These are phyloP conservation scores for Yoshiicerus persimilis DNA, from an alignment of 1,140 invertebrate species.

Conservation along the genomic window DNA sequence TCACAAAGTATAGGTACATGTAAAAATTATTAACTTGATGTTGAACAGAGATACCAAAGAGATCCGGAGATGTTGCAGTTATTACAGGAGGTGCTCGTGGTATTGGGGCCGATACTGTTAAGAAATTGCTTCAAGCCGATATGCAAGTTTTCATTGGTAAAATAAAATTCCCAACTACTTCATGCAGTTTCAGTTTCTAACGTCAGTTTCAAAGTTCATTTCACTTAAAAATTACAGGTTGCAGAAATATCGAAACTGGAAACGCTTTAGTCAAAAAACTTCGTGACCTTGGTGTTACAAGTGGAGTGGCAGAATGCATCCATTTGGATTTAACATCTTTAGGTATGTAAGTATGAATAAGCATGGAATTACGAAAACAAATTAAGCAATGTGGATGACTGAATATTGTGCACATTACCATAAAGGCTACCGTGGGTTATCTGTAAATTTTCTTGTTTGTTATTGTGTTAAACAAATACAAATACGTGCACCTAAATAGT, in stretches of 20 bases:
- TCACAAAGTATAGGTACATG: slow-evolving; percentile 49
- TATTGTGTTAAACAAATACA: no score
- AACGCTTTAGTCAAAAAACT: slow-evolving; percentile 59
- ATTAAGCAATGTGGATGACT: no score
- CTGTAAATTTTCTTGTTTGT: no score
- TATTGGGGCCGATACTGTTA: slow-evolving; percentile 78
- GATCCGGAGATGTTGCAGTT: slow-evolving; percentile 71
- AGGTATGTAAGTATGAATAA: not conserved
- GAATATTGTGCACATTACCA: no score
- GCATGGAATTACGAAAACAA: no score
- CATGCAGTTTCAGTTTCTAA: not conserved
- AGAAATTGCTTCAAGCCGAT: slow-evolving; percentile 64
- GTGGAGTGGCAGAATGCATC: slow-evolving; percentile 56
- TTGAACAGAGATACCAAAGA: slow-evolving; percentile 38
- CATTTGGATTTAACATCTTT: slow-evolving; percentile 66
- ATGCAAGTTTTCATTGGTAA: not conserved
- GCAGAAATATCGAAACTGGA: slow-evolving; percentile 63
- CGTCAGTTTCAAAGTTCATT: not conserved
- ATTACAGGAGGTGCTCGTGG: slow-evolving; percentile 86
- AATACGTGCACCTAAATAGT: no score
- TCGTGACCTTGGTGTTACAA: slow-evolving; percentile 57
- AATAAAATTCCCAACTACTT: not conserved
- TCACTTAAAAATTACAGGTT: slow-evolving; percentile 51
- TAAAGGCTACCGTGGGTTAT: no score
- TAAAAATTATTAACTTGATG: slow-evolving; percentile 67